These are phyloP conservation scores for Acanthacorydalis orientalis DNA, from an alignment of 2,888 invertebrate species.

Conservation along the genomic window DNA sequence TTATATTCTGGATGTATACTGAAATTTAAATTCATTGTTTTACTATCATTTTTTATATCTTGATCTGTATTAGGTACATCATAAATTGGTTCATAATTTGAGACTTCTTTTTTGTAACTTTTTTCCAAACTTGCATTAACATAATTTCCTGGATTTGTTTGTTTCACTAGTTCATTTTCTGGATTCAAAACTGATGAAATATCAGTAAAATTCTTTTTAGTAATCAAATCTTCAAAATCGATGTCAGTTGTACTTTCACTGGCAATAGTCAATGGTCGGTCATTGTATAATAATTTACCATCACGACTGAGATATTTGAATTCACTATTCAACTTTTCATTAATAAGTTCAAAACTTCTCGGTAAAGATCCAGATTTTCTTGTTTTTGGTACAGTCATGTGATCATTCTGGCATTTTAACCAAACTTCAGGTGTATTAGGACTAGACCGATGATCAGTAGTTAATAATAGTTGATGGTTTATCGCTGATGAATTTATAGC, in stretches of 20 bases:
- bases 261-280: constrained; percentile 53
- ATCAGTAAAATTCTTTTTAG: constrained; percentile 21
- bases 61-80: not conserved
- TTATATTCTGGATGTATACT: constrained; percentile 60
- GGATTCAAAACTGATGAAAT: constrained; percentile 26
- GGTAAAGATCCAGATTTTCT: constrained; percentile 65
- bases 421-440: constrained; percentile 47
- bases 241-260: constrained; percentile 51
- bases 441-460: not conserved
- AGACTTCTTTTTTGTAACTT: not conserved
- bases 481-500: too few relatives aligned
- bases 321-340: constrained; percentile 31
- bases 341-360: constrained; percentile 54
- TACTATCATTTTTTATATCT: not conserved
- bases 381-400: constrained; percentile 43
- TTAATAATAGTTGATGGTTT: not conserved
- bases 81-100: constrained; percentile 1
- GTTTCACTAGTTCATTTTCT: constrained; percentile 17
- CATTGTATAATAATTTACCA: constrained; percentile 40
- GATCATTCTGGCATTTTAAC: constrained; percentile 52
- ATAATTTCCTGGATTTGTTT: constrained; percentile 25
- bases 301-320: constrained; percentile 38
- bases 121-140: constrained; percentile 11
- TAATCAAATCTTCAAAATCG: constrained; percentile 40
- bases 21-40: not conserved